Evolutionary conservation across 2,888 invertebrate genomes (phyloP), one percentile per base, ranked within the genome.

Genomic region (Sclerodermus sp.): DNA sequence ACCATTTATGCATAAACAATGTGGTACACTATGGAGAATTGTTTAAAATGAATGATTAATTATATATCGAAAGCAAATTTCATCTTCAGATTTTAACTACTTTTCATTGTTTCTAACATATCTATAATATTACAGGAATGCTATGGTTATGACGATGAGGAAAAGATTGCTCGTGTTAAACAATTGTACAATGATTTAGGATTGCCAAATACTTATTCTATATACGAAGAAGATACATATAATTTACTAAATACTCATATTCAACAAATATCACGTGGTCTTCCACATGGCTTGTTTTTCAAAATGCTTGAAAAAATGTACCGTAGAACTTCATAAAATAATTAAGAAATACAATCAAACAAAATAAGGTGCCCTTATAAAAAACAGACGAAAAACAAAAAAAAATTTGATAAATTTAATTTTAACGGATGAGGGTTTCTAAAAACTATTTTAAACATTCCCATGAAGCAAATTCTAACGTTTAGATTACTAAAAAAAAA

Each of bases 191-290:
- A 87, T 68, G 89, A 90, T 56, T 78, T 93, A 2, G 87, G 87
- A 53, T 76, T 94, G 37, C 88, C 89, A 1, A 84, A 88, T 56
- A 88, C 89, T 0, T 94, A 88, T 73, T 84, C 87, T 0, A 84
- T 86, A 23, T 93, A 90, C 64, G 93, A 94, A 79, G 90, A 92
- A 70, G 88, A 91, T 66, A 89, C 87, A 12, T 91, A 89, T 68
- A 90, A 91, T 72, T 83, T 89, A 67, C 87, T 93, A 61, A 86
- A 85, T 67, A 89, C 89, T 4, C 91, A 91, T 73, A 91, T 93
- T 64, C 90, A 91, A 65, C 91, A 92, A 79, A 87, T 90, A 59
- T 90, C 91, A 0, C 84, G 89, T 32, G 90, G 89, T 23, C 81
- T 93, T 23, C 91, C 91, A 0, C 91, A 91, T 66, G 85, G 89